A percentile compares a stretch with the other conserved stretches of the same genome.
Conservation (phyloP, 1,140 invertebrate species). For the Apis florea region DNA sequence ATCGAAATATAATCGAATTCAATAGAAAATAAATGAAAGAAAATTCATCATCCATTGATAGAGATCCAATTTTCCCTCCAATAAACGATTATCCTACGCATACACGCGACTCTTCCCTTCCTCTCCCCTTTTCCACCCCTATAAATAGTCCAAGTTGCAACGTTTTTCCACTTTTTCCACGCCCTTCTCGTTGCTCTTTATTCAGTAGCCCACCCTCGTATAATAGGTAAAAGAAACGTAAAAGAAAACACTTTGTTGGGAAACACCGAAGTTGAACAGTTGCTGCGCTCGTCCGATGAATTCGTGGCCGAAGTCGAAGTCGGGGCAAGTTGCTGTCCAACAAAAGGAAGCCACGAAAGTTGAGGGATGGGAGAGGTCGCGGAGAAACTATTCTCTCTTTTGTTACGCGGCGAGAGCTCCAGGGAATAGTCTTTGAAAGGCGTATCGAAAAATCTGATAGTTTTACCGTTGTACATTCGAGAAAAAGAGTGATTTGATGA, state of each 20-base stretch:
- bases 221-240: slow-evolving; percentile 36
- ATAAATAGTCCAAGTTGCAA: slow-evolving; percentile 8
- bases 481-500: too few relatives aligned
- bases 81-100: background rate
- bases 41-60: too few relatives aligned
- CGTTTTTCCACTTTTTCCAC: background rate
- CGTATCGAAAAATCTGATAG: background rate
- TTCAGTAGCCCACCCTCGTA: background rate
- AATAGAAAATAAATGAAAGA: background rate
- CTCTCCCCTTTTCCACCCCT: background rate
- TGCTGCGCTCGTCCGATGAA: slow-evolving; percentile 54
- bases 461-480: too few relatives aligned
- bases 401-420: background rate
- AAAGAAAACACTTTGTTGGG: slow-evolving; percentile 41
- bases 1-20: too few relatives aligned
- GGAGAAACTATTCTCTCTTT: slow-evolving; percentile 9
- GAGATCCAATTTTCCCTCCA: background rate
- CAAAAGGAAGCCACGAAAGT: slow-evolving; percentile 51
- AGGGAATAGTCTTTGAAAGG: background rate
- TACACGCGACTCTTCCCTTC: too few relatives aligned
- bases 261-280: slow-evolving; percentile 20
- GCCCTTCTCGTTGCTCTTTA: background rate
- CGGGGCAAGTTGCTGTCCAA: slow-evolving; percentile 49
- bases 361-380: background rate
- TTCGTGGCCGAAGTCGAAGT: slow-evolving; percentile 51